Base-by-base conservation (phyloP, 2,113 vertebrate genomes). In the Gallinago media region DNA sequence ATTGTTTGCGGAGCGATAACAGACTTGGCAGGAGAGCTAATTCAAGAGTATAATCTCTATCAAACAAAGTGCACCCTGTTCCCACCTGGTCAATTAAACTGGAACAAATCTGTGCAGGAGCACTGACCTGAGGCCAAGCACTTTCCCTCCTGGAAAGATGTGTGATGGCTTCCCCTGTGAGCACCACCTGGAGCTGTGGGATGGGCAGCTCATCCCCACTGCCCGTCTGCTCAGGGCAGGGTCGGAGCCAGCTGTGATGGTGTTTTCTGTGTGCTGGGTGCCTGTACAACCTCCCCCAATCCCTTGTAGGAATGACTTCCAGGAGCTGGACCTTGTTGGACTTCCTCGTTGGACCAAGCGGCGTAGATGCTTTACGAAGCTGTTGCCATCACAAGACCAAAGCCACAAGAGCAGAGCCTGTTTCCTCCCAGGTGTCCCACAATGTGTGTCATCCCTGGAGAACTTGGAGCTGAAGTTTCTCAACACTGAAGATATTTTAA, bases 1-100 rank as follows among this genome's bases (percentile, higher is more conserved):
- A 91, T 95, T 97, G 96, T 97, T 97, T 97, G 95, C 86, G 83
- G 84, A 97, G 71, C 38, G 19, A 97, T 97, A 97, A 95, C 86
- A 88, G 89, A 89, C 92, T 93, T 95, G 92, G 95, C 96, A 76
- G 94, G 95, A 89, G 95, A 96, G 92, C 94, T 95, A 89, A 92
- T 94, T 94, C 95, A 91, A 68, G 72, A 92, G 38, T 82, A 95
- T 95, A 97, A 97, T 95, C 67, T 96, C 74, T 94, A 89, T 88
- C 55, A 85, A 72, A 91, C 84, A 88, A 95, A 94, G 91, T 92
- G 92, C 94, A 96, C 86, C 66, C 31, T 93, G 96, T 96, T 96
- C 94, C 92, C 92, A 94, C 62, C 94, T 94, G 94, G 92, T 94
- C 88, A 95, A 96, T 96, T 96, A 96, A 96, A 89, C 94, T 46